These are phyloP conservation scores for Mimas tiliae DNA, from an alignment of 2,888 invertebrate genomes.

Conservation along the genomic window DNA sequence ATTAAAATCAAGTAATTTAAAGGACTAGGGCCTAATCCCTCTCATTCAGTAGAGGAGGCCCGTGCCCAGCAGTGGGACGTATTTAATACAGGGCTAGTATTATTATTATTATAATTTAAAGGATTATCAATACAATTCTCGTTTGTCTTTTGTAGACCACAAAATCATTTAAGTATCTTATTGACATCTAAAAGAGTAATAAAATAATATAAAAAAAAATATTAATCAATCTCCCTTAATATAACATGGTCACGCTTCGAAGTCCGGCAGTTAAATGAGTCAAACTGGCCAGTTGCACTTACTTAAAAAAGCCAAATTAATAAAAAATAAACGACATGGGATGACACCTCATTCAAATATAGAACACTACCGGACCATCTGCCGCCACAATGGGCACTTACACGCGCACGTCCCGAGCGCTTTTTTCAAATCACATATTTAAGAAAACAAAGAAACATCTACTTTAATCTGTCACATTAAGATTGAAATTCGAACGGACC, in stretches of 20 bases:
- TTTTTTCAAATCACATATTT: slow-evolving; percentile 70
- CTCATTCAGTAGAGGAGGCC: no score
- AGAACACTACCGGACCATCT: slow-evolving; percentile 63
- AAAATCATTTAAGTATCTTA: not conserved
- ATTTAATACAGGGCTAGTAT: no score
- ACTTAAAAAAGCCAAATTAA: slow-evolving; percentile 27
- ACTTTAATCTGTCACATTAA: slow-evolving; percentile 25
- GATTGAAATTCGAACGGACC: slow-evolving; percentile 37
- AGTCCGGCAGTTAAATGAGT: slow-evolving; percentile 15
- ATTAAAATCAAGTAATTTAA: no score
- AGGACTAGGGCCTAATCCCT: no score
- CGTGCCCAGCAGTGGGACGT: no score
- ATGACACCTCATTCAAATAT: slow-evolving; percentile 27
- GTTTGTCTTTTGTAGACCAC: no score
- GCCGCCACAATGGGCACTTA: slow-evolving; percentile 81
- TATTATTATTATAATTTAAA: no score
- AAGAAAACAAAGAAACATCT: slow-evolving; percentile 25
- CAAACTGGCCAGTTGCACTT: slow-evolving; percentile 22
- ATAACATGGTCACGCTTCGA: slow-evolving; percentile 14
- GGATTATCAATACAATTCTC: no score
- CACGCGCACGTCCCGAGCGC: slow-evolving; percentile 71
- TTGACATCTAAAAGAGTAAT: not conserved
- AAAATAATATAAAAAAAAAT: not conserved
- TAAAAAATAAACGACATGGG: slow-evolving; percentile 28
- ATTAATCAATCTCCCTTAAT: not conserved